These are phyloP conservation scores for Aspiorhynchus laticeps DNA, from an alignment of 2,113 vertebrate genomes.

Conservation along the genomic window DNA sequence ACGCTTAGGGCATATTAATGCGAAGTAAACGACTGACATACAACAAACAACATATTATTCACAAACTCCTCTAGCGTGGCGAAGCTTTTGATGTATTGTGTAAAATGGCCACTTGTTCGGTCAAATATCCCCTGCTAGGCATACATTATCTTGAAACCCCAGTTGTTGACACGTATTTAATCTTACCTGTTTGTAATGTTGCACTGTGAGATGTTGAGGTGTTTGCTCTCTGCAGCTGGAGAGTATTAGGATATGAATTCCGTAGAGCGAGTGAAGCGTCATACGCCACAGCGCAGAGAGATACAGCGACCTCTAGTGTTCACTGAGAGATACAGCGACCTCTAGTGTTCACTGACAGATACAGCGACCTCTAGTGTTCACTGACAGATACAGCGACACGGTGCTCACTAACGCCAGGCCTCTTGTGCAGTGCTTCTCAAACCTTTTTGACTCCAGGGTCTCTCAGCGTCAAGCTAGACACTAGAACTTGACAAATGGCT, in stretches of 20 bases:
- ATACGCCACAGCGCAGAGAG: background rate
- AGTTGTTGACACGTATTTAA: background rate
- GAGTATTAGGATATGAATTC: background rate
- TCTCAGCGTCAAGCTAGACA: too few relatives aligned
- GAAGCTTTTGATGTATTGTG: background rate
- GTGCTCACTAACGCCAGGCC: background rate
- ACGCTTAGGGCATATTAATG: background rate
- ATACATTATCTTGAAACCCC: background rate
- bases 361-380: constrained; percentile 17
- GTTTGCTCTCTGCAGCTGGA: background rate
- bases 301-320: constrained; percentile 15
- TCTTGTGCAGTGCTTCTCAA: background rate
- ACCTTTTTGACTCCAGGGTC: background rate
- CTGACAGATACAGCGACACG: background rate
- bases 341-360: background rate
- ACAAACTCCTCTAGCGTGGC: background rate
- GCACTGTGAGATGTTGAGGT: background rate
- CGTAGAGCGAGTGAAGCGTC: constrained; percentile 13
- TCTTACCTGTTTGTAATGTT: background rate
- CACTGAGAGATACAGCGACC: background rate
- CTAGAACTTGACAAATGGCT: too few relatives aligned
- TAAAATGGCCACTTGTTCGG: constrained; percentile 49
- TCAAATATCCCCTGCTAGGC: background rate
- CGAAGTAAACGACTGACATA: background rate
- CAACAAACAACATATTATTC: background rate